A percentile compares a stretch with the other conserved stretches of the same genome.
phyloP scores from a whole-genome alignment of 2,797 vertebrate species.

The Takifugu ocellatus region DNA sequence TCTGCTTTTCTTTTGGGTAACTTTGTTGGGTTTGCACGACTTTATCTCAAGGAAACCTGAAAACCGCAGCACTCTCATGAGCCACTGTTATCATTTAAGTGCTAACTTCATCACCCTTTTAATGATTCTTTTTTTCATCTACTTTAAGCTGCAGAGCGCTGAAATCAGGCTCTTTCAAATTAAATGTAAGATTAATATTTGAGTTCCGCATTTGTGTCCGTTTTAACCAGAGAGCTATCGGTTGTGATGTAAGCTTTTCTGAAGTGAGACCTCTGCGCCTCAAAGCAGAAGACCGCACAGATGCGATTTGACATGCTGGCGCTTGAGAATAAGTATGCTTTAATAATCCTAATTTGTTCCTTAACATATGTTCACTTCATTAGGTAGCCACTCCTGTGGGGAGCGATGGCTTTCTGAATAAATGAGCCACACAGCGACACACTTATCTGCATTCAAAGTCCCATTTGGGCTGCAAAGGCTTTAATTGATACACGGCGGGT shows the following conservation, averaged over 20 bases:
- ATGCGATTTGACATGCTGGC: constrained; percentile 20
- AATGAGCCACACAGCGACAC: constrained; percentile 12
- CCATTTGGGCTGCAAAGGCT: neutral
- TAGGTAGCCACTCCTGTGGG: constrained; percentile 18
- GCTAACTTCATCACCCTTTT: neutral
- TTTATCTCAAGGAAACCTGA: too few relatives aligned
- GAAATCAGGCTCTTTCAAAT: too few relatives aligned
- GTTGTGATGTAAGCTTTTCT: neutral
- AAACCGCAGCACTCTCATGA: too few relatives aligned
- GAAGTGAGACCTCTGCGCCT: neutral
- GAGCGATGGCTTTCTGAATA: constrained; percentile 27
- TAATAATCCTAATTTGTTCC: constrained; percentile 26
- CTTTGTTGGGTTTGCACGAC: too few relatives aligned
- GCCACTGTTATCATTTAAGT: neutral
- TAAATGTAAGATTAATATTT: too few relatives aligned
- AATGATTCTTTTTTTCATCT: neutral
- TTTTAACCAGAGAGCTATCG: neutral
- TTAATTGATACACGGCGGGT: constrained; percentile 1
- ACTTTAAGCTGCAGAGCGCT: too few relatives aligned
- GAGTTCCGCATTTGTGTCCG: neutral
- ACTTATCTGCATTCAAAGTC: constrained; percentile 5
- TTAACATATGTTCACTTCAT: constrained; percentile 34
- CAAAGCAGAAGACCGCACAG: constrained; percentile 4
- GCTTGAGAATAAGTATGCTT: constrained; percentile 17
- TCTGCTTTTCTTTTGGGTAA: too few relatives aligned